Percentiles rank a stretch among this genome's conserved stretches.
These are phyloP conservation scores for Penaeus japonicus DNA, from an alignment of 1,140 invertebrate species.

Conservation along the genomic window DNA sequence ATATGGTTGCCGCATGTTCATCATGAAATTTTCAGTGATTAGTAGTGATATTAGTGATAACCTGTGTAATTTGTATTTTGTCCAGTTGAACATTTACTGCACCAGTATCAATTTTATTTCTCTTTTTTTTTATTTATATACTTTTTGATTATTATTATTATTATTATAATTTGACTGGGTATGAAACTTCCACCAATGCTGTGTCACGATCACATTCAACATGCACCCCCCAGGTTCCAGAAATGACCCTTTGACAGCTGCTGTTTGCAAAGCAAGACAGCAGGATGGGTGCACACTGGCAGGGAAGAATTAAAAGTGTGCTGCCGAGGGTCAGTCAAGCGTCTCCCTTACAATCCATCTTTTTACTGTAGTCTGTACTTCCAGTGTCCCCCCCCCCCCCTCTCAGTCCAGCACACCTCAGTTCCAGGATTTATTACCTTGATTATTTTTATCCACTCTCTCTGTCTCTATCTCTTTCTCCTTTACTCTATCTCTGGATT, in stretches of 20 bases:
- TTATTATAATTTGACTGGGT: too few relatives aligned
- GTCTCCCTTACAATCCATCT: too few relatives aligned
- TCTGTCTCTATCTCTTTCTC: not conserved
- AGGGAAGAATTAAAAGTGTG: too few relatives aligned
- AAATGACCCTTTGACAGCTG: too few relatives aligned
- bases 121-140: not conserved
- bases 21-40: constrained; percentile 51
- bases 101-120: not conserved
- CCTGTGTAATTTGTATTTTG: constrained; percentile 55
- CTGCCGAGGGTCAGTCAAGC: too few relatives aligned
- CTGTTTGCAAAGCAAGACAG: too few relatives aligned
- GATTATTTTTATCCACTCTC: not conserved
- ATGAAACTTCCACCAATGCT: too few relatives aligned
- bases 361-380: not conserved
- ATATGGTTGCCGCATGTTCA: constrained; percentile 53
- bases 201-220: too few relatives aligned
- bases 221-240: too few relatives aligned
- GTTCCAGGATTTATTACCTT: not conserved
- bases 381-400: not conserved
- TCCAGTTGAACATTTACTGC: constrained; percentile 43
- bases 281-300: too few relatives aligned
- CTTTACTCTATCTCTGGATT: not conserved
- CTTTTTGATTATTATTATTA: not conserved
- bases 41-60: constrained; percentile 55
- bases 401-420: not conserved